These are phyloP conservation scores for Xenopus tropicalis DNA, from an alignment of 2,113 vertebrate species.

Conservation along the genomic window DNA sequence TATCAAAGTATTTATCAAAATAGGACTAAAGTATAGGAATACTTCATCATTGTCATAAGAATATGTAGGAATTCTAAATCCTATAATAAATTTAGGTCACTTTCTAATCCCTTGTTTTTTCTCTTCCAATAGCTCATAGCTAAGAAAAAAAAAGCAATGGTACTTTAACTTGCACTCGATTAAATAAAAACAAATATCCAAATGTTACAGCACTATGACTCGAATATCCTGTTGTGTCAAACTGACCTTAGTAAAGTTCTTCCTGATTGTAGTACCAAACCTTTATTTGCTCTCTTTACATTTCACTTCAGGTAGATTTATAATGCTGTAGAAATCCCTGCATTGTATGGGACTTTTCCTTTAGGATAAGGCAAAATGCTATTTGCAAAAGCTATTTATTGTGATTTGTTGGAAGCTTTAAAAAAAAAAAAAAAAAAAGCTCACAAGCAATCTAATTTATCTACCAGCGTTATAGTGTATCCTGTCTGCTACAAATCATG, in stretches of 20 bases:
- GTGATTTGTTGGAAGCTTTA: slow-evolving; percentile 36
- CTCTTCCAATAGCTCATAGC: no score
- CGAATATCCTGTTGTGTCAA: neutral
- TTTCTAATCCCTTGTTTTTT: no score
- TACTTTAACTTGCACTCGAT: no score
- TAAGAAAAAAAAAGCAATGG: no score
- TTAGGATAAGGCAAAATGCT: slow-evolving; percentile 7
- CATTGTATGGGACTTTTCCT: slow-evolving; percentile 11
- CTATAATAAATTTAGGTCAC: no score
- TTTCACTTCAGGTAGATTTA: slow-evolving; percentile 34
- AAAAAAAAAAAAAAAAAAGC: slow-evolving; percentile 7
- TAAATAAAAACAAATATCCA: neutral
- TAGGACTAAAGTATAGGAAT: no score
- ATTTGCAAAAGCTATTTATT: slow-evolving; percentile 21
- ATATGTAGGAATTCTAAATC: no score
- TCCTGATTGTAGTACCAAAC: slow-evolving; percentile 14
- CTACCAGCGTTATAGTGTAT: slow-evolving; percentile 16
- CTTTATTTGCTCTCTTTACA: slow-evolving; percentile 26
- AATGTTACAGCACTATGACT: neutral
- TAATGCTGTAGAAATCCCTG: neutral
- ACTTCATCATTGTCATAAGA: no score
- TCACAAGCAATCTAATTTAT: slow-evolving; percentile 31
- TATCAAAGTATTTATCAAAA: no score
- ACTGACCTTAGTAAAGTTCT: slow-evolving; percentile 20
- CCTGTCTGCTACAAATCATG: slow-evolving; percentile 28